Base-by-base conservation (phyloP, 2,797 vertebrate species). In the Spatula versicolor region DNA sequence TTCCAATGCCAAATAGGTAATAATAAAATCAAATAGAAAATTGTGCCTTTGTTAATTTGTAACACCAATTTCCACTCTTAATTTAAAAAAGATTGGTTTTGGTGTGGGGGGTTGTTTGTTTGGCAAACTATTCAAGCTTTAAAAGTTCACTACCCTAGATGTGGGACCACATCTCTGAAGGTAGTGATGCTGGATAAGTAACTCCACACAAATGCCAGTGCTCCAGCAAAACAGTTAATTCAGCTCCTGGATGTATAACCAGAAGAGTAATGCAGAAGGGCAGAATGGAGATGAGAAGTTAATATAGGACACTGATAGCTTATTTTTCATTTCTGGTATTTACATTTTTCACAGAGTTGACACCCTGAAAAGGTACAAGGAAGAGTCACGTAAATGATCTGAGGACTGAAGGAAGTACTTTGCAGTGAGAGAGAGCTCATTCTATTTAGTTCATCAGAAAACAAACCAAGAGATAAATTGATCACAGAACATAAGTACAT, bases 401-500 rank as follows among this genome's bases (percentile, higher is more conserved):
- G n/a, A 71, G 15, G 33, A 50, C 30, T 60, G 54, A 86, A 48
- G 25, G n/a, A 91, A 92, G 72, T 58, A 66, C 25, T 59, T 87
- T 54, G 54, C 31, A 91, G 19, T 33, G 7, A 66, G n/a, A 79
- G 22, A 63, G 69, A 92, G 19, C 10, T 88, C 28, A 17, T 79
- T 77, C 72, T 87, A 22, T 85, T 89, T 77, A 60, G 21, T 69
- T 82, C 52, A 77, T 33, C 48, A 77, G 35, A 93, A 93, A 87
- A 43, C 37, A 75, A 20, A 3, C 16, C 76, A 87, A 77, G 48
- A 80, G 13, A 67, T 43, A 77, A 92, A 84, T 89, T 93, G 90
- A 86, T 91, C 52, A 86, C 17, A 55, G 26, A 13, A 2, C 63
- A 10, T 63, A 63, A 79, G 37, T 77, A 73, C 37, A 69, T 93